Percentiles rank a stretch among this genome's conserved stretches.
Evolutionary conservation across 2,113 vertebrate genomes (phyloP).

Genomic region (Rutilus rutilus): DNA sequence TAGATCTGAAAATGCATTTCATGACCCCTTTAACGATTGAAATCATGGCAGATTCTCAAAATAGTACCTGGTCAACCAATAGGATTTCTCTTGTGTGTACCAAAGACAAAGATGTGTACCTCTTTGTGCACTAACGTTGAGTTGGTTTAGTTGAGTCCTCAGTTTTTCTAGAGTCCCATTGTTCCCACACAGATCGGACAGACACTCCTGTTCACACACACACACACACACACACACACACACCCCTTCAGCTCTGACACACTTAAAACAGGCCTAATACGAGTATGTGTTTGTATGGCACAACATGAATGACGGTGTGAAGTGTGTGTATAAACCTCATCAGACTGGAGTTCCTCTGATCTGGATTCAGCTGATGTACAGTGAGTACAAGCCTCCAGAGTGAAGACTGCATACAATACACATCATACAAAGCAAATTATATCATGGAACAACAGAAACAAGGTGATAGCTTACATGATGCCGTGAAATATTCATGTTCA

Average conservation of each 20-base stretch:
- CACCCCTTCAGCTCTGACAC: neutral
- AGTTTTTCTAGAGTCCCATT: slow-evolving; percentile 31
- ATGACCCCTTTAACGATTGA: neutral
- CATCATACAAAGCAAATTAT: neutral
- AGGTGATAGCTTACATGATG: neutral
- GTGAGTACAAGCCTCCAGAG: slow-evolving; percentile 43
- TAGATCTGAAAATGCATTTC: neutral
- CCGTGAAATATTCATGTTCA: neutral
- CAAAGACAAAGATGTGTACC: neutral
- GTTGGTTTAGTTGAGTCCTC: slow-evolving; percentile 35
- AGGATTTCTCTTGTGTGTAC: neutral
- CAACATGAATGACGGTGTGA: neutral
- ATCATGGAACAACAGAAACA: neutral
- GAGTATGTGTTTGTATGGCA: neutral
- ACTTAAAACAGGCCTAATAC: no score
- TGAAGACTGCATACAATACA: slow-evolving; percentile 44
- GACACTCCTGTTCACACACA: slow-evolving; percentile 19
- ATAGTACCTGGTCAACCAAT: neutral
- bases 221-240: no score
- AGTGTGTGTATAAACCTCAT: slow-evolving; percentile 22
- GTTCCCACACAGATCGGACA: slow-evolving; percentile 39
- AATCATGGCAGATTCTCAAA: neutral
- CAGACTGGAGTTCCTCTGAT: neutral
- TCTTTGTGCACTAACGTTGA: slow-evolving; percentile 42
- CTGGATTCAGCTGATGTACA: neutral